Base-by-base conservation (phyloP, 2,888 invertebrate genomes). In the Aphelenchoides bicaudatus region DNA sequence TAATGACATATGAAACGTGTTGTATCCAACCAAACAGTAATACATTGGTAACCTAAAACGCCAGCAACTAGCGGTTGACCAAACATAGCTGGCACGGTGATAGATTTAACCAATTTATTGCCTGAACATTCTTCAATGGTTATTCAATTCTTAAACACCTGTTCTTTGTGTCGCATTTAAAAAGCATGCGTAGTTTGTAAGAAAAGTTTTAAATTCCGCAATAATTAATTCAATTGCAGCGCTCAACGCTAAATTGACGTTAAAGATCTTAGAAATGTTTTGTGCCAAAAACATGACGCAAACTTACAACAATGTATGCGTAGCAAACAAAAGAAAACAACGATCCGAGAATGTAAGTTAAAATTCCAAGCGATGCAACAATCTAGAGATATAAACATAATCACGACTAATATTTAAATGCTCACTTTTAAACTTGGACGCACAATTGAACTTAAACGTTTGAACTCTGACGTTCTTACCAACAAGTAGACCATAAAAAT, bases 381-480 rank as follows among this genome's bases (percentile, higher is more conserved):
- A 43, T 25, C 25, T 10, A 43, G 25, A 43, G 43, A 6, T 6
- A 25, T 43, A 8, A 43, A 43, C 25, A 21, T 21, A 43, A 21
- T n/a, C n/a, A n/a, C n/a, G n/a, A n/a, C n/a, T n/a, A n/a, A 34
- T 13, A 13, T 34, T 34, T 16, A 34, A 34, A 13, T 16, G 34
- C 34, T 34, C 16, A 43, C 43, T n/a, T 43, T 43, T n/a, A 43
- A 25, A 43, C 25, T 43, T n/a, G 43, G 16, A 10, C 43, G 21
- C 10, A 43, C 43, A 10, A 43, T 10, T 21, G 16, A 10, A n/a
- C 43, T 10, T 25, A 43, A 25, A 10, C 43, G 43, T 8, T n/a
- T 19, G 25, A 43, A 43, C 23, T 43, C 43, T 6, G 10, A 10
- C 10, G 43, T 21, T 19, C 43, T 10, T 8, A n/a, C 25, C 8